phyloP scores from a whole-genome alignment of 1,140 invertebrate genomes.

The Aradophagus sp. region DNA sequence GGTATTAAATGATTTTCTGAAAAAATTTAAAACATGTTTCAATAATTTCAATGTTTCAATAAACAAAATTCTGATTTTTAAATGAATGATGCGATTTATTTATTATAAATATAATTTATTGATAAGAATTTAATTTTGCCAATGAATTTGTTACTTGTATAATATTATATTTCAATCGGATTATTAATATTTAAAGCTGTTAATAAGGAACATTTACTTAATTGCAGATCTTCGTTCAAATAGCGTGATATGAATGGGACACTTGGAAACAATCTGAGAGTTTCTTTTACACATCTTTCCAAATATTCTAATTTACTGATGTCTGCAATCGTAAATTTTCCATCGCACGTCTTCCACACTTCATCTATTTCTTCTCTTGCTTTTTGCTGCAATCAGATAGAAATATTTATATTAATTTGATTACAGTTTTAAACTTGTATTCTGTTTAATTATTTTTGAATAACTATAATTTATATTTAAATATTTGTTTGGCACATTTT shows the following conservation, averaged over 20 bases:
- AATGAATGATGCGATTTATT: no score
- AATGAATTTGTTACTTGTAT: no score
- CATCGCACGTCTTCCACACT: slow-evolving; percentile 13
- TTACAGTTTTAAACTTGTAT: no score
- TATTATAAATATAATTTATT: not conserved
- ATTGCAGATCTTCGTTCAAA: slow-evolving; percentile 70
- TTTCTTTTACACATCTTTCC: slow-evolving; percentile 79
- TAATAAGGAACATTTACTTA: slow-evolving; percentile 28
- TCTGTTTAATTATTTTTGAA: no score
- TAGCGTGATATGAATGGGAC: slow-evolving; percentile 75
- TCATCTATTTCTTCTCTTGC: slow-evolving; percentile 18
- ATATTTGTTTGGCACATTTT: no score
- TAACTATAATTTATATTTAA: no score
- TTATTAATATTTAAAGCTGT: not conserved
- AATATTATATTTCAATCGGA: no score
- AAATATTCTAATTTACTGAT: slow-evolving; percentile 66
- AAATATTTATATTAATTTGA: no score
- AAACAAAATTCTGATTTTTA: no score
- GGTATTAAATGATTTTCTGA: slow-evolving; percentile 31
- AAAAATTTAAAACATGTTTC: slow-evolving; percentile 13
- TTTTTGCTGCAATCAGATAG: slow-evolving; percentile 19
- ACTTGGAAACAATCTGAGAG: slow-evolving; percentile 77
- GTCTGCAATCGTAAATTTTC: slow-evolving; percentile 22
- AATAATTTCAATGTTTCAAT: no score
- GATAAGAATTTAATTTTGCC: not conserved